These are phyloP conservation scores for Masticophis lateralis DNA, from an alignment of 2,797 vertebrate genomes.

Conservation along the genomic window DNA sequence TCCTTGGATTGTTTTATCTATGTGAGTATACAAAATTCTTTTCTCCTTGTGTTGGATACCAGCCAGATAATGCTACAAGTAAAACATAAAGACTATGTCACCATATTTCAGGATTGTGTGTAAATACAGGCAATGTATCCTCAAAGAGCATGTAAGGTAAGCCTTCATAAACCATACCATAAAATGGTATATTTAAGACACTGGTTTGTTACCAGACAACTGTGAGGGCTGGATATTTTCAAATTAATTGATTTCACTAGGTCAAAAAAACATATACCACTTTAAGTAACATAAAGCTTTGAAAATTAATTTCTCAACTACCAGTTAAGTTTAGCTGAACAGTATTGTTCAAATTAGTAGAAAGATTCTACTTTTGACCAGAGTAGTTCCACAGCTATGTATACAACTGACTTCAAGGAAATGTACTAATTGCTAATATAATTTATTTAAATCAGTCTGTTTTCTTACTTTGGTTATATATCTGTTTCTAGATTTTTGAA, in stretches of 20 bases:
- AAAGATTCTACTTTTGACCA: not conserved
- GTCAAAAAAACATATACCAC: too few species aligned
- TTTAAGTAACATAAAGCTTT: constrained; percentile 18
- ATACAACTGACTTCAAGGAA: not conserved
- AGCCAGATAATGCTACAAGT: not conserved
- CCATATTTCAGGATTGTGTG: not conserved
- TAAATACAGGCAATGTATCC: not conserved
- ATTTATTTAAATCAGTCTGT: constrained; percentile 1
- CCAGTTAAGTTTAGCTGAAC: constrained; percentile 12
- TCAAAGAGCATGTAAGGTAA: not conserved
- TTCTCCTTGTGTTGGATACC: not conserved
- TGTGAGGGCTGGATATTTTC: not conserved
- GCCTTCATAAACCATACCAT: not conserved
- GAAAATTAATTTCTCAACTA: not conserved
- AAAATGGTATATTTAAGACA: not conserved
- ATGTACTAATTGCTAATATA: not conserved
- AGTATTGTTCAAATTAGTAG: not conserved
- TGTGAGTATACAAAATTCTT: not conserved
- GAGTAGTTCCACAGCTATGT: not conserved
- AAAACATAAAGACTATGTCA: not conserved
- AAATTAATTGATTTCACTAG: not conserved
- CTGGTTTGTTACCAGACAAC: not conserved
- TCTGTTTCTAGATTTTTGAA: constrained; percentile 29
- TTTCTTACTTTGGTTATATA: not conserved
- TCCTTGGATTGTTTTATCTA: not conserved